Conservation (phyloP, 2,888 invertebrate genomes). For the Dione vanillae region DNA sequence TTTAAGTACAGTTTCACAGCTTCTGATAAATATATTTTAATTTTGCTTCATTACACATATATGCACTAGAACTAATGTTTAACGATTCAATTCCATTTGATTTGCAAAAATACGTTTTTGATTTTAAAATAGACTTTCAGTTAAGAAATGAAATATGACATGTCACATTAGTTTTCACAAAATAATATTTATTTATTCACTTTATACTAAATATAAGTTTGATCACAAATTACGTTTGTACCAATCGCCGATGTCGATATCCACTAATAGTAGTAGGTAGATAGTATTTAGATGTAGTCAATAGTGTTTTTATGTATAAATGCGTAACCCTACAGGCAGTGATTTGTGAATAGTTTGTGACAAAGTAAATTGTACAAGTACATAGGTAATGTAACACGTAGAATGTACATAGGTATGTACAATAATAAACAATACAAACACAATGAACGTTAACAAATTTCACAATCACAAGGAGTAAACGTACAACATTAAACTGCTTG, state of each 20-base stretch:
- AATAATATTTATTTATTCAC: constrained; percentile 36
- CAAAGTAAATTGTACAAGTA: constrained; percentile 11
- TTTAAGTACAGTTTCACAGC: constrained; percentile 83
- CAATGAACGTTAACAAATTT: constrained; percentile 43
- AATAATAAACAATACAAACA: constrained; percentile 23
- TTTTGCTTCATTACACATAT: constrained; percentile 55
- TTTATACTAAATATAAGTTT: constrained; percentile 45
- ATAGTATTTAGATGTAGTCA: not conserved
- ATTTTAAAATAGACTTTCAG: constrained; percentile 43
- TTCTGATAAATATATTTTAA: constrained; percentile 65
- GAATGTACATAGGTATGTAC: too few species aligned
- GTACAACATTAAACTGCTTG: constrained; percentile 42
- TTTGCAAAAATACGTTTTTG: constrained; percentile 65
- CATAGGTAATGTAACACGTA: not conserved
- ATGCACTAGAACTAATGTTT: constrained; percentile 53
- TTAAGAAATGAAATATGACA: constrained; percentile 27
- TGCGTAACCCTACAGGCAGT: constrained; percentile 58
- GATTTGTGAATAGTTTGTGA: constrained; percentile 58
- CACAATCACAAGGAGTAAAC: constrained; percentile 47
- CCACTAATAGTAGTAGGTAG: constrained; percentile 27
- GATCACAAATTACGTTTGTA: constrained; percentile 59
- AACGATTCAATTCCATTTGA: constrained; percentile 68
- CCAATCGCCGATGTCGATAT: constrained; percentile 57
- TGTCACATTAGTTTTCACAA: constrained; percentile 29
- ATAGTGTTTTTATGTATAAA: constrained; percentile 50